phyloP scores from a whole-genome alignment of 2,113 vertebrate species.

The Petrocephalus microphthalmus region DNA sequence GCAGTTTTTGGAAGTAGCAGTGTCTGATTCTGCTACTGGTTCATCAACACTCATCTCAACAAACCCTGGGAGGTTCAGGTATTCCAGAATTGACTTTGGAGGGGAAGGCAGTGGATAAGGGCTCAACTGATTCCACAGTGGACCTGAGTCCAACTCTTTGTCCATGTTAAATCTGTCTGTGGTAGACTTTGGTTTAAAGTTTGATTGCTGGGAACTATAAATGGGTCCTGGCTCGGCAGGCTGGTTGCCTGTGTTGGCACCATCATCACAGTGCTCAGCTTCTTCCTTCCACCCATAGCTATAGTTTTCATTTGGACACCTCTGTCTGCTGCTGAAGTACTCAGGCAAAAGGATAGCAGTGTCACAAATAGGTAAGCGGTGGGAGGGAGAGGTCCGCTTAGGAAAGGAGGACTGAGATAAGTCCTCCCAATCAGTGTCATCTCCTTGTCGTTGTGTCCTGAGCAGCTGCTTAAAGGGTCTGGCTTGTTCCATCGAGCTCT shows the following conservation, averaged over 20 bases:
- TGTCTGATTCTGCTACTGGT: slow-evolving; percentile 41
- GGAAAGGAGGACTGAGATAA: slow-evolving; percentile 11
- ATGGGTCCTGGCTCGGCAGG: not conserved
- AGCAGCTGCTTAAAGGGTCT: slow-evolving; percentile 20
- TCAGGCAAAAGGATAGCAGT: not conserved
- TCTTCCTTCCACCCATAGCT: slow-evolving; percentile 1
- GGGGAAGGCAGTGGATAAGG: slow-evolving; percentile 7
- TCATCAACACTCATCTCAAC: slow-evolving; percentile 68
- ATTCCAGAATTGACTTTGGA: slow-evolving; percentile 13
- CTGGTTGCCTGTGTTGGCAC: not conserved
- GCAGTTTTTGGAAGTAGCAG: not conserved
- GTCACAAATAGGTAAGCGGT: slow-evolving; percentile 2
- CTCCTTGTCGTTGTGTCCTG: slow-evolving; percentile 38
- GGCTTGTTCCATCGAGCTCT: slow-evolving; percentile 8
- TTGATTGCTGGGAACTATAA: not conserved
- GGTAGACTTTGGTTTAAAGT: not conserved
- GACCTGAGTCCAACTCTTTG: not conserved
- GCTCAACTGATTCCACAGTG: slow-evolving; percentile 16
- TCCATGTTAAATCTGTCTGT: slow-evolving; percentile 3
- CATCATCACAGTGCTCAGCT: not conserved
- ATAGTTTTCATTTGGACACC: not conserved
- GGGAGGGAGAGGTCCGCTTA: not conserved
- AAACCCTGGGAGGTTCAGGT: slow-evolving; percentile 29
- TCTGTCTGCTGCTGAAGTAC: slow-evolving; percentile 1
- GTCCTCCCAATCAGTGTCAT: slow-evolving; percentile 38